Conservation (phyloP, 2,113 vertebrate species). For the Ctenodactylus gundi region DNA sequence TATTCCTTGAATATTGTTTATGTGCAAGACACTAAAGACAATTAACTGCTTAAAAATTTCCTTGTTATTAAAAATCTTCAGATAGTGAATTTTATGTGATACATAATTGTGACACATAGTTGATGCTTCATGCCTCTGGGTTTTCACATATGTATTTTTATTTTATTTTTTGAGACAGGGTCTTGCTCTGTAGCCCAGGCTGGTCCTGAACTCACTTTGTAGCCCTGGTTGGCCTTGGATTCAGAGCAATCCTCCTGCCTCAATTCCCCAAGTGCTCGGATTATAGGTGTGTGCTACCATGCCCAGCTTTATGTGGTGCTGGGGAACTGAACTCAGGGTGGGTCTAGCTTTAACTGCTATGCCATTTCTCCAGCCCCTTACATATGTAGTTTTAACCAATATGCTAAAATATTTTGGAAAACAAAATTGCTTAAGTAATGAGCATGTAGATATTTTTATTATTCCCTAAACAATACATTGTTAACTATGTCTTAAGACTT, state of each 20-base stretch:
- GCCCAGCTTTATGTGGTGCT: too few species aligned
- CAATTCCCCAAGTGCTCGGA: too few species aligned
- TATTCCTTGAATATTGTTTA: background rate
- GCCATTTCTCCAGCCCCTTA: too few species aligned
- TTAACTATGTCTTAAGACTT: background rate
- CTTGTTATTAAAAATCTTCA: background rate
- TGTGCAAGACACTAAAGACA: background rate
- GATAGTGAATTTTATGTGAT: background rate
- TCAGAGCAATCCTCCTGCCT: too few species aligned
- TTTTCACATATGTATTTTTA: background rate
- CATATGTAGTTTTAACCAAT: background rate
- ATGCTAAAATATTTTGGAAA: background rate
- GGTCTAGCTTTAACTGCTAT: too few species aligned
- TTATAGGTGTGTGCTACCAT: too few species aligned
- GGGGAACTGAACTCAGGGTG: too few species aligned
- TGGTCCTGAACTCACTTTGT: too few species aligned
- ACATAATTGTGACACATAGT: background rate
- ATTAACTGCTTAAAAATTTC: background rate
- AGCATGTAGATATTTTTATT: background rate
- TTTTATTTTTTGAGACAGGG: too few species aligned
- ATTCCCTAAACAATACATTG: background rate
- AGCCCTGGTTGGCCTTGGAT: too few species aligned
- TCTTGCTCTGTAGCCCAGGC: too few species aligned
- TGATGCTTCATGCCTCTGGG: background rate
- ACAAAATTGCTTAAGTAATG: background rate